These are phyloP conservation scores for Vimba vimba DNA, from an alignment of 2,113 vertebrate species.

Conservation along the genomic window DNA sequence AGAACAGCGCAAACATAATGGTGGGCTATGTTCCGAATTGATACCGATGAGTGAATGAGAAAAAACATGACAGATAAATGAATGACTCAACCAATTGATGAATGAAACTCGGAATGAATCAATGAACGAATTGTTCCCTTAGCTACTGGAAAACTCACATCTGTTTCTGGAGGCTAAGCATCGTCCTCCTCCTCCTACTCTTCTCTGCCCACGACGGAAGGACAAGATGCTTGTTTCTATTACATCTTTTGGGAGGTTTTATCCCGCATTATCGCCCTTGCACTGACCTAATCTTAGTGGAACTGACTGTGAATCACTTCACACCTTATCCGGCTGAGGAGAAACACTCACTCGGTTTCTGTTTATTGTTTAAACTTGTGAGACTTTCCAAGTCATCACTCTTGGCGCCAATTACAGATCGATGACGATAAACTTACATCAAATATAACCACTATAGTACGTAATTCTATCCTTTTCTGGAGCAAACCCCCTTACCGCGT, in stretches of 20 bases:
- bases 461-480: constrained; percentile 1
- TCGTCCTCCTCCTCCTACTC: constrained; percentile 44
- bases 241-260: constrained; percentile 27
- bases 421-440: background rate
- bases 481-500: background rate
- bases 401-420: background rate
- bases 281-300: constrained; percentile 58
- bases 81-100: constrained; percentile 49
- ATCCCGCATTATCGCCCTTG: constrained; percentile 56
- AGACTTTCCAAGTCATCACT: constrained; percentile 67
- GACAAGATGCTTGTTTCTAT: constrained; percentile 6
- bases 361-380: constrained; percentile 57
- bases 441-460: background rate
- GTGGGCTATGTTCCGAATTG: constrained; percentile 4
- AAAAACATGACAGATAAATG: constrained; percentile 22
- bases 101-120: constrained; percentile 45
- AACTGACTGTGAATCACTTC: constrained; percentile 73
- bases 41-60: constrained; percentile 44
- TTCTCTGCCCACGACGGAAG: constrained; percentile 53
- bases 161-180: constrained; percentile 42
- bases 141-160: constrained; percentile 43
- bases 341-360: constrained; percentile 53
- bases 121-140: constrained; percentile 32
- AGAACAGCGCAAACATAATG: background rate
- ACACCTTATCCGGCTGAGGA: constrained; percentile 66